phyloP scores from a whole-genome alignment of 2,888 invertebrate species.

The Aphodius sticticus region DNA sequence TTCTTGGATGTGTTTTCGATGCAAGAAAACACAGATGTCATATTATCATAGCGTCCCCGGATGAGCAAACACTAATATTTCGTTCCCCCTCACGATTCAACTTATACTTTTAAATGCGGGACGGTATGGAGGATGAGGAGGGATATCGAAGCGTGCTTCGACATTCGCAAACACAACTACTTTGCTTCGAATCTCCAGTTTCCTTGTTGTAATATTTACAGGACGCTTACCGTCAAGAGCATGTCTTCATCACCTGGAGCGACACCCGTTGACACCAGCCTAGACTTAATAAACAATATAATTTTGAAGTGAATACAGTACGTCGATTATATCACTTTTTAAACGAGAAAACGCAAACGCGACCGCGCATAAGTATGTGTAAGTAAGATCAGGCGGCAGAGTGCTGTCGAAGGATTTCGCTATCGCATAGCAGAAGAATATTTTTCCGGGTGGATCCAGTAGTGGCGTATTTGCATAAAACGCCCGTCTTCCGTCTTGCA shows the following conservation, averaged over 20 bases:
- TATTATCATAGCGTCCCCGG: background rate
- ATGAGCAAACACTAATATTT: background rate
- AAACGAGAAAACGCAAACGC: too few relatives aligned
- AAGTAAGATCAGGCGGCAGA: too few relatives aligned
- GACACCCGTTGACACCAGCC: background rate
- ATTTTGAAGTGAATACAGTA: too few relatives aligned
- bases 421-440: background rate
- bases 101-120: background rate
- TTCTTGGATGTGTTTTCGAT: background rate
- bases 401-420: background rate
- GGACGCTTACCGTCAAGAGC: too few relatives aligned
- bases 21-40: slow-evolving; percentile 4
- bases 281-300: too few relatives aligned
- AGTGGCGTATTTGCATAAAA: background rate
- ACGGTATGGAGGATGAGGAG: background rate
- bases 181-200: background rate
- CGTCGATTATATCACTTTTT: too few relatives aligned
- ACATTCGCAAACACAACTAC: background rate
- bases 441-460: background rate
- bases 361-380: too few relatives aligned
- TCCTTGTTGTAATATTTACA: background rate
- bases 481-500: background rate
- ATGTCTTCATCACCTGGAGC: background rate
- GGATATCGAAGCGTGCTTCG: background rate
- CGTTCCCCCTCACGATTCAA: background rate